These are phyloP conservation scores for Caenorhabditis drosophilae DNA, from an alignment of 2,888 invertebrate species.

Conservation along the genomic window DNA sequence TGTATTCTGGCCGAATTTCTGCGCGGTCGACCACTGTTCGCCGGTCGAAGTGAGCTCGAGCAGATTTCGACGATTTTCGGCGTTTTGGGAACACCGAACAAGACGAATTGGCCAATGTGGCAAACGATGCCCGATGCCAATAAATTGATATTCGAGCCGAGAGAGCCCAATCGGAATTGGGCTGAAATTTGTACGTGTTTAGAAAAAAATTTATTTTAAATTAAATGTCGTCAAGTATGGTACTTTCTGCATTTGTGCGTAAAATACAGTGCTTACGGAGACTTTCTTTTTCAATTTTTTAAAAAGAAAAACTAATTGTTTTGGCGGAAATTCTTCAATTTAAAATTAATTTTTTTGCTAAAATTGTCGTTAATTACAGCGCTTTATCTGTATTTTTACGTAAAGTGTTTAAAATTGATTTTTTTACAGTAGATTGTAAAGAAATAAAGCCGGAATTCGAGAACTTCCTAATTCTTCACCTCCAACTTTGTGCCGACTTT, in stretches of 20 bases:
- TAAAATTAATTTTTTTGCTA: too few relatives aligned
- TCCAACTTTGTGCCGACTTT: slow-evolving; percentile 30
- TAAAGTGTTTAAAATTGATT: too few relatives aligned
- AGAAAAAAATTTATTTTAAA: not conserved
- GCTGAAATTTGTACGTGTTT: slow-evolving; percentile 14
- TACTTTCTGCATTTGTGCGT: not conserved
- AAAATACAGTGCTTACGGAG: too few relatives aligned
- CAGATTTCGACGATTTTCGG: slow-evolving; percentile 59
- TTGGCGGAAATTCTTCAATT: too few relatives aligned
- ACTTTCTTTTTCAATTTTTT: too few relatives aligned
- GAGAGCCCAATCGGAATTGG: slow-evolving; percentile 35
- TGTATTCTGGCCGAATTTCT: slow-evolving; percentile 60
- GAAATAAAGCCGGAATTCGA: slow-evolving; percentile 19
- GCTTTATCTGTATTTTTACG: too few relatives aligned
- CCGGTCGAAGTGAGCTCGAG: slow-evolving; percentile 63
- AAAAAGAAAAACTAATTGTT: too few relatives aligned
- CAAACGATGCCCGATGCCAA: slow-evolving; percentile 46
- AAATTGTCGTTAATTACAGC: too few relatives aligned
- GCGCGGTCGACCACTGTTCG: slow-evolving; percentile 53
- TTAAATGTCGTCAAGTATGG: not conserved
- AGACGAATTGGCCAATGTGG: slow-evolving; percentile 62
- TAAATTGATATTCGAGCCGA: slow-evolving; percentile 46
- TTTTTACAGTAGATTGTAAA: slow-evolving; percentile 18
- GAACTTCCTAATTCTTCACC: slow-evolving; percentile 27
- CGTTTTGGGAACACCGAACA: slow-evolving; percentile 59